A percentile compares a stretch with the other conserved stretches of the same genome.
Conservation (phyloP, 2,888 invertebrate species). For the Melangyna quadrimaculata region DNA sequence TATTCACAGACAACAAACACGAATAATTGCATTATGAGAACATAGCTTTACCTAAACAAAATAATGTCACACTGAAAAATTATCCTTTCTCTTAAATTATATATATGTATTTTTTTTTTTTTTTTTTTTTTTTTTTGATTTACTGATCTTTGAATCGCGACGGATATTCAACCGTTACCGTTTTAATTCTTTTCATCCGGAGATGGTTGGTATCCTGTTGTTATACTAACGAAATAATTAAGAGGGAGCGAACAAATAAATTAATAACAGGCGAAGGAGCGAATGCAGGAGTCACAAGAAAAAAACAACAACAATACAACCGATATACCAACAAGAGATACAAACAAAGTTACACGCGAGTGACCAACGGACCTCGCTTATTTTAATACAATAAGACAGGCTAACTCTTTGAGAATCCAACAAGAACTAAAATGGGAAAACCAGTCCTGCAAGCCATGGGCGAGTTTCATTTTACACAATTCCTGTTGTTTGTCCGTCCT, state of each 20-base stretch:
- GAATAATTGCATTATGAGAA: conserved; percentile 31
- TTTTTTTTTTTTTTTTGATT: neutral
- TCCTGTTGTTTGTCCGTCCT: conserved; percentile 75
- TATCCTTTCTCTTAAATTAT: conserved; percentile 31
- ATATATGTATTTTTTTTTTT: too few relatives aligned
- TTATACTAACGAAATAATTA: conserved; percentile 21
- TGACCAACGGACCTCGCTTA: conserved; percentile 48
- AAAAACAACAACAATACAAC: conserved; percentile 56
- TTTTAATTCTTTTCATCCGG: conserved; percentile 5
- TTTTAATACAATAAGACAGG: conserved; percentile 39
- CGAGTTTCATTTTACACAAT: conserved; percentile 72
- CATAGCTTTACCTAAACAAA: neutral
- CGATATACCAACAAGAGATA: conserved; percentile 37
- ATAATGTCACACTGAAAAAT: conserved; percentile 34
- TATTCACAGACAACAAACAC: conserved; percentile 15
- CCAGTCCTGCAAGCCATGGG: conserved; percentile 78
- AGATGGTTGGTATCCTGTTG: conserved; percentile 5
- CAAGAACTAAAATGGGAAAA: conserved; percentile 81
- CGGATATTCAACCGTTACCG: conserved; percentile 62
- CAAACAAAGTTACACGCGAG: conserved; percentile 47
- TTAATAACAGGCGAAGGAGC: neutral
- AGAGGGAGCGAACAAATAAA: conserved; percentile 22
- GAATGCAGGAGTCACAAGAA: conserved; percentile 7
- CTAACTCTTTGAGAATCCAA: conserved; percentile 81
- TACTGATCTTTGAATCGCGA: conserved; percentile 43